A percentile compares a stretch with the other conserved stretches of the same genome.
Conservation (phyloP, 2,113 vertebrate genomes). For the Orthonyx spaldingii region DNA sequence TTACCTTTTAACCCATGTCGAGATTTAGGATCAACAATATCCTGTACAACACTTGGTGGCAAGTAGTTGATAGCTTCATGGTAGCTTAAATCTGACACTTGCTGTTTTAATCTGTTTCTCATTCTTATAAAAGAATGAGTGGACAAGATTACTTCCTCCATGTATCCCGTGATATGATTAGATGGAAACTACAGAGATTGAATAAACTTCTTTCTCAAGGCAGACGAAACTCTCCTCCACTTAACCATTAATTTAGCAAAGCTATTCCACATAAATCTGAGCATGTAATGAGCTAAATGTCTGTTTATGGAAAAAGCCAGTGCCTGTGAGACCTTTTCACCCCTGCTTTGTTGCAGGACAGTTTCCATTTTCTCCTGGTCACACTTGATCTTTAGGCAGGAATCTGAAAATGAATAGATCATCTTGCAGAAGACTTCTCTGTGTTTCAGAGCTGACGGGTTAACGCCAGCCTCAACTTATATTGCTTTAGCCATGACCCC, state of each 20-base stretch:
- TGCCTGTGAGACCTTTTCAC: neutral
- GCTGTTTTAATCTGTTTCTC: neutral
- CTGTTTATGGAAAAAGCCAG: neutral
- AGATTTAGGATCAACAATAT: neutral
- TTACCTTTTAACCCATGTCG: fast-evolving
- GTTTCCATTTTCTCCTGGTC: neutral
- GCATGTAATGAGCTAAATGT: neutral
- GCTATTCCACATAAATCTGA: neutral
- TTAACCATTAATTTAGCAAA: neutral
- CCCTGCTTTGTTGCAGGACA: neutral
- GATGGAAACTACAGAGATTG: neutral
- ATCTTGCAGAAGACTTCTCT: neutral
- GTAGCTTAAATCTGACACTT: neutral
- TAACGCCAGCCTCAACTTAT: neutral
- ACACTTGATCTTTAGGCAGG: neutral
- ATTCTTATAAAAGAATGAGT: neutral
- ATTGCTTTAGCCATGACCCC: neutral
- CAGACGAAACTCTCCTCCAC: neutral
- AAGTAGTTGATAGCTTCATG: neutral
- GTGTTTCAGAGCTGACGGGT: neutral
- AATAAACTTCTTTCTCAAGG: neutral
- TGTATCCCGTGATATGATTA: neutral
- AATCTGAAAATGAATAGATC: neutral
- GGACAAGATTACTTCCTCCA: neutral
- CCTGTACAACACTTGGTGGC: neutral